Base-by-base conservation (phyloP, 2,888 invertebrate species). In the Ophion ventricosus region DNA sequence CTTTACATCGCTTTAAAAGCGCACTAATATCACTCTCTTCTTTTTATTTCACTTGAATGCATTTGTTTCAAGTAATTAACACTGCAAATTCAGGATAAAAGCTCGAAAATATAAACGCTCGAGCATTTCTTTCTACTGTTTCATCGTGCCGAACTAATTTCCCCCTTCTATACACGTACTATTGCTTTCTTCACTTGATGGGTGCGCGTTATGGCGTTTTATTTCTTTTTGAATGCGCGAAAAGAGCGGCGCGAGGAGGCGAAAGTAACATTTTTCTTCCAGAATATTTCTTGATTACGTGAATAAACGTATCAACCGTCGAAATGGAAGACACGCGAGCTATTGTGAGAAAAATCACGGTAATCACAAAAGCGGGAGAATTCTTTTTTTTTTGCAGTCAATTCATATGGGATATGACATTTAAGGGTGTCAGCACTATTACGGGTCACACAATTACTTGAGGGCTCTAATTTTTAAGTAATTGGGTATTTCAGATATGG, bases 381-480 rank as follows among this genome's bases (percentile, higher is more conserved):
- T 20, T 3, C 25, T 69, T 40, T 54, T n/a, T 20, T 70, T 26
- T 23, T 64, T 66, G 56, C n/a, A 57, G 35, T 35, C 35, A 8
- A 8, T 7, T 1, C 35, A 35, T 7, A 35, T 0, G 35, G 35
- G 0, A 1, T 35, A 35, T 8, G 35, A 7, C 35, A 8, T 35
- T 35, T 5, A 35, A 0, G 35, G 35, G 5, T 67, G 63, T 23
- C 59, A 63, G 72, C 67, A 73, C 73, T 66, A 66, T 40, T 20
- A 73, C 80, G 72, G 80, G 72, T 57, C 72, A 61, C 56, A 76
- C 80, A 57, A 84, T 84, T 74, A 64, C 81, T 67, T 69, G 43
- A 25, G 69, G 77, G 54, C 29, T 57, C 54, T 72, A 74, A 80
- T 85, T 85, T 85, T 79, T 59, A 56, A 86, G 86, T 61, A 75